Conservation (phyloP, 2,797 vertebrate genomes). For the Scleropages formosus region DNA sequence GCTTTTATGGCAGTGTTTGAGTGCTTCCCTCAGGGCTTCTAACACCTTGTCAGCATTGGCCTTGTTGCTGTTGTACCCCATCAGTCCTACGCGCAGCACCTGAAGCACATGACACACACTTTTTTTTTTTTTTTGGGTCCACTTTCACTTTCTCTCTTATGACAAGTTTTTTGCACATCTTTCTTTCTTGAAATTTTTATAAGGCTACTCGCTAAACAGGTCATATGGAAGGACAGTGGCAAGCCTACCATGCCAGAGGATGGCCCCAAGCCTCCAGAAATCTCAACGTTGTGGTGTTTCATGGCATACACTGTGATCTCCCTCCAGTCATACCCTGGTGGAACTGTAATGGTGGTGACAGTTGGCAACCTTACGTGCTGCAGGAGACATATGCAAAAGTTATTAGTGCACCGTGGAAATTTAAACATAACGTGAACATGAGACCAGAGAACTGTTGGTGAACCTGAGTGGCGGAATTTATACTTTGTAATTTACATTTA, state of each 20-base stretch:
- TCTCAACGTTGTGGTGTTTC: constrained; percentile 81
- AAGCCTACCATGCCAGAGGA: constrained; percentile 77
- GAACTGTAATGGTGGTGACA: constrained; percentile 80
- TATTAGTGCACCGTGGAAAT: neutral
- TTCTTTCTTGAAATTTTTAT: neutral
- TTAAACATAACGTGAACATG: neutral
- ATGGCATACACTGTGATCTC: constrained; percentile 79
- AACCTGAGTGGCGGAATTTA: neutral
- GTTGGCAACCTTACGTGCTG: constrained; percentile 87
- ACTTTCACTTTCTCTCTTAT: neutral
- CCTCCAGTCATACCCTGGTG: constrained; percentile 81
- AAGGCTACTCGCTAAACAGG: neutral
- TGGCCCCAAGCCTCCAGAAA: constrained; percentile 87
- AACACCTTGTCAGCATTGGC: constrained; percentile 75
- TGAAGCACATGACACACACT: constrained; percentile 46
- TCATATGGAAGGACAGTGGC: too few species aligned
- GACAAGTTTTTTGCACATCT: neutral
- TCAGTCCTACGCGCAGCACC: constrained; percentile 89
- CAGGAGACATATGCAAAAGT: constrained; percentile 18
- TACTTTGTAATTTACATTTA: neutral
- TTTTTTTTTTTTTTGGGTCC: neutral
- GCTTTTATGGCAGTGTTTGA: constrained; percentile 75
- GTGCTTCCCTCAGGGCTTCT: constrained; percentile 75
- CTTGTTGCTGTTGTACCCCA: constrained; percentile 89
- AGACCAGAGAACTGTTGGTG: neutral